Base-by-base conservation (phyloP, 2,888 invertebrate genomes). In the Deilephila porcellus region DNA sequence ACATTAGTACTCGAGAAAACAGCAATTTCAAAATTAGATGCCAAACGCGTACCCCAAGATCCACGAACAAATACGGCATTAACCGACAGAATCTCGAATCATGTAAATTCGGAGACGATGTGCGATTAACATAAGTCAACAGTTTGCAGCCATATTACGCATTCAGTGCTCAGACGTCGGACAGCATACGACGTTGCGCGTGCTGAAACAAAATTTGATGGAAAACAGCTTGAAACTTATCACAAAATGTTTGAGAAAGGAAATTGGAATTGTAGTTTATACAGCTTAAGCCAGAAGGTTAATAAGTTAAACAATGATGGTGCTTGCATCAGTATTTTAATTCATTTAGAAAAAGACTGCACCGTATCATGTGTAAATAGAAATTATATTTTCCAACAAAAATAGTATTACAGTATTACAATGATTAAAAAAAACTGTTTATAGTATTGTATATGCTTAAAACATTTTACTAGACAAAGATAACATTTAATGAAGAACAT, bases 71-170 rank as follows among this genome's bases (percentile, higher is more conserved):
- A 45, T 37, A 29, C 53, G 75, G 70, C 77, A 74, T 74, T 67
- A 70, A 73, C 32, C 53, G 60, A 64, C 32, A 60, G 74, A 73
- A 76, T 78, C 73, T 71, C 64, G 73, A 78, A 77, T 77, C 72
- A 76, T 73, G 73, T 64, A 74, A 76, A 76, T 74, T 67, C 53
- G 67, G 71, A 72, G 62, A 74, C 74, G 74, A 64, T 70, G 71
- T 63, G 29, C 70, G 76, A 78, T 79, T 80, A 78, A 70, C 78
- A 80, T 76, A 80, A 75, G 74, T 74, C 77, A 78, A 78, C 76
- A 76, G 75, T 76, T 77, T 32, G 74, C 63, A 72, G 34, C 71
- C 53, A 72, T 71, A 75, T 80, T 78, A 75, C 71, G 34, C 60
- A 78, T 77, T 78, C 80, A 76, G 60, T 67, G 62, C 64, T 71